phyloP scores from a whole-genome alignment of 2,113 vertebrate genomes.

The Cyprinodon tularosa region DNA sequence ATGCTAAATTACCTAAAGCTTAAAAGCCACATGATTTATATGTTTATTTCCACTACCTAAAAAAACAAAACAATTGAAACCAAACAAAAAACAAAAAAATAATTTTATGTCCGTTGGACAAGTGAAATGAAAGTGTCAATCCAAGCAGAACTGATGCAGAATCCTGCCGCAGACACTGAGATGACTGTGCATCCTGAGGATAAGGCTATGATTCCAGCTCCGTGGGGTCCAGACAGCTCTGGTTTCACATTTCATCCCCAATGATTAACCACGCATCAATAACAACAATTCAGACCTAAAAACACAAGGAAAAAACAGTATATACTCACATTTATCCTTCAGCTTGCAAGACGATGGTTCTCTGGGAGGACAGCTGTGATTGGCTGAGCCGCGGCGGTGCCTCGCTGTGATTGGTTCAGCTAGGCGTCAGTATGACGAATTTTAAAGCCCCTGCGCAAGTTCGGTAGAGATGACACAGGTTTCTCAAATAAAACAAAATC shows the following conservation, averaged over 20 bases:
- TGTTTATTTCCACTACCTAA: background rate
- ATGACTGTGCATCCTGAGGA: slow-evolving; percentile 65
- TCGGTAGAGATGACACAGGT: slow-evolving; percentile 49
- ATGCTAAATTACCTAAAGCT: background rate
- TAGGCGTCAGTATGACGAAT: background rate
- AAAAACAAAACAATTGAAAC: background rate
- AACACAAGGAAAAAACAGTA: slow-evolving; percentile 9
- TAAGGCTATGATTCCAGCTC: slow-evolving; percentile 1
- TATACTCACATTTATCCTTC: slow-evolving; percentile 53
- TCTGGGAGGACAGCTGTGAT: background rate
- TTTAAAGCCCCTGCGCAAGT: slow-evolving; percentile 31
- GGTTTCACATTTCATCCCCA: background rate
- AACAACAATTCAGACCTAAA: fast-evolving
- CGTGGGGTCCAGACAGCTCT: background rate
- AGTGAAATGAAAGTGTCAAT: background rate
- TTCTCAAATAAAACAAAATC: too few species aligned
- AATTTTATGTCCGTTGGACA: background rate
- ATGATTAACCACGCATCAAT: fast-evolving
- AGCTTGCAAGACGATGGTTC: background rate
- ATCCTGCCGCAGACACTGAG: slow-evolving; percentile 12
- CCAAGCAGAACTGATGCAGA: background rate
- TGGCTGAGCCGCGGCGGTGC: slow-evolving; percentile 27
- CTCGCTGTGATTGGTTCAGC: slow-evolving; percentile 49
- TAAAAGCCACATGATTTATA: background rate
- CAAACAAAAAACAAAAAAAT: background rate